phyloP scores from a whole-genome alignment of 1,140 invertebrate species.

The Nymphalis io region DNA sequence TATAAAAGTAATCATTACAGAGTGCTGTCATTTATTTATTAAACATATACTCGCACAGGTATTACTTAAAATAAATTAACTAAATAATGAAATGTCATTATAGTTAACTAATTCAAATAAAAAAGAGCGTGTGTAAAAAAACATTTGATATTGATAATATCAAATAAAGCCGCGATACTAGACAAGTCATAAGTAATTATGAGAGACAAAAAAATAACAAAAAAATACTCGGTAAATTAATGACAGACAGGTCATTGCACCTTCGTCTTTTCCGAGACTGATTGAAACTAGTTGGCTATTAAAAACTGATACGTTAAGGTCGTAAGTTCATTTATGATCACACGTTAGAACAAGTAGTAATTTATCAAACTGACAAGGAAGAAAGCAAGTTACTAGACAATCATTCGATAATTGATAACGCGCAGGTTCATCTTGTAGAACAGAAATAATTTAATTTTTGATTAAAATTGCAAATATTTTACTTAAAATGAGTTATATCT shows the following conservation, averaged over 20 bases:
- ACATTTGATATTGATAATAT: neutral
- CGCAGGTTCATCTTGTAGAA: neutral
- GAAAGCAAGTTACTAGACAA: constrained; percentile 12
- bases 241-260: constrained; percentile 32
- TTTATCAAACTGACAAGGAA: constrained; percentile 35
- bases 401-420: constrained; percentile 9
- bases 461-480: neutral
- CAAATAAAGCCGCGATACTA: neutral
- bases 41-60: neutral
- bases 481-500: neutral
- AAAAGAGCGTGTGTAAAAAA: neutral
- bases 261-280: constrained; percentile 23
- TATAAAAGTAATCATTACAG: constrained; percentile 7
- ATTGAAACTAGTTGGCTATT: constrained; percentile 29
- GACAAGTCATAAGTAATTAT: constrained; percentile 13
- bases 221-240: constrained; percentile 24
- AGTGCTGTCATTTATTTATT: neutral
- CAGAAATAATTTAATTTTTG: no score
- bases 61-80: neutral
- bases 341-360: constrained; percentile 24
- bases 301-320: constrained; percentile 25
- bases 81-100: neutral
- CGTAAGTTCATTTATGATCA: constrained; percentile 30
- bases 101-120: neutral
- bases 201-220: constrained; percentile 11